Conservation (phyloP, 2,888 invertebrate species). For the Heliconius cydno region DNA sequence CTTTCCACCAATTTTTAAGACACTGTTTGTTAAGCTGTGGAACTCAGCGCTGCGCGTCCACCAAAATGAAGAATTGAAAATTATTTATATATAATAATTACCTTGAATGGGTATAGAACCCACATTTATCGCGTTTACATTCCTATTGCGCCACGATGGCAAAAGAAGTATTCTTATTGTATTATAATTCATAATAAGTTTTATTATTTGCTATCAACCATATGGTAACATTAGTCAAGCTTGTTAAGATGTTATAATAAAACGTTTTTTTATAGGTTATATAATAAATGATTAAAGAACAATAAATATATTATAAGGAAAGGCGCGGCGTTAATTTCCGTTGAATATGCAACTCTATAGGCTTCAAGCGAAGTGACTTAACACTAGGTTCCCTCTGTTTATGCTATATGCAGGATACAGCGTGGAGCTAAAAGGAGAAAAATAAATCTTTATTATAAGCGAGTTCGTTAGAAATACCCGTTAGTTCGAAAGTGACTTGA, state of each 20-base stretch:
- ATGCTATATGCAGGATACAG: too few relatives aligned
- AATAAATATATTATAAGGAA: neutral
- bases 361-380: neutral
- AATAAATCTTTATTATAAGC: neutral
- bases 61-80: too few relatives aligned
- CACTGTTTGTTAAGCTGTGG: too few relatives aligned
- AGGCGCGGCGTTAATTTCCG: neutral
- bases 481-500: constrained; percentile 40
- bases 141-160: too few relatives aligned
- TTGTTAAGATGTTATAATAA: too few relatives aligned
- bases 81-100: too few relatives aligned
- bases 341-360: neutral
- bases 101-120: too few relatives aligned
- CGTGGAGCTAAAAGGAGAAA: neutral
- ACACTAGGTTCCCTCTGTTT: neutral
- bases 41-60: too few relatives aligned
- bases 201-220: neutral
- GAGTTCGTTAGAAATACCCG: constrained; percentile 22
- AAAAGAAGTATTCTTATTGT: too few relatives aligned
- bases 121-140: too few relatives aligned
- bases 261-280: neutral
- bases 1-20: too few relatives aligned
- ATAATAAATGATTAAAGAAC: neutral
- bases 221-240: neutral
- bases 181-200: neutral